A percentile compares a stretch with the other conserved stretches of the same genome.
These are phyloP conservation scores for Papilio machaon DNA, from an alignment of 1,140 invertebrate genomes.

Conservation along the genomic window DNA sequence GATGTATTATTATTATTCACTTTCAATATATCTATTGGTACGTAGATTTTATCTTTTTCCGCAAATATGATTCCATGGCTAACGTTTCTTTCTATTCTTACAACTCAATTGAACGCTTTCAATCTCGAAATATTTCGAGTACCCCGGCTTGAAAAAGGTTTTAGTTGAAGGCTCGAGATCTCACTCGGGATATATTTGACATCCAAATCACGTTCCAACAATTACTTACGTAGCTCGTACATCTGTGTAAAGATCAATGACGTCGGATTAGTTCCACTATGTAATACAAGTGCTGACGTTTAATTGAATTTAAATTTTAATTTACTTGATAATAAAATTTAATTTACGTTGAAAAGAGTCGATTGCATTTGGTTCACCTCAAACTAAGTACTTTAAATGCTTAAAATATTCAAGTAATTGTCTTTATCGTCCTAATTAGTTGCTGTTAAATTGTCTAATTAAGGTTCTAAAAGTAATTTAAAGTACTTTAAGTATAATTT, in stretches of 20 bases:
- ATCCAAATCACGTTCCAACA: slow-evolving; percentile 30
- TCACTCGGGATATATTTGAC: not conserved
- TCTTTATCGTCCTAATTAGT: not conserved
- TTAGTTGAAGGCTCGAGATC: slow-evolving; percentile 24
- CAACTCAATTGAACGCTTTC: slow-evolving; percentile 19
- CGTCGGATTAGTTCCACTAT: slow-evolving; percentile 7
- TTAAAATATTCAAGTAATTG: slow-evolving; percentile 15
- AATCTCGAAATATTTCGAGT: slow-evolving; percentile 30
- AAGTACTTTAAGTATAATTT: not conserved
- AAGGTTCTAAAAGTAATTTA: not conserved
- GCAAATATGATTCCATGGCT: slow-evolving; percentile 8
- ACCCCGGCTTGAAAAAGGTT: slow-evolving; percentile 21
- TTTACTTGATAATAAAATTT: not conserved
- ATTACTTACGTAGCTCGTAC: slow-evolving; percentile 26
- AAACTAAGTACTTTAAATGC: slow-evolving; percentile 7
- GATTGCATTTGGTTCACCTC: slow-evolving; percentile 1
- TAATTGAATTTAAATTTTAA: slow-evolving; percentile 19
- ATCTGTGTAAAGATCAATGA: slow-evolving; percentile 29
- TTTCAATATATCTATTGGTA: not conserved
- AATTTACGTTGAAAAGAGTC: not conserved
- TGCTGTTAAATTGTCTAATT: not conserved
- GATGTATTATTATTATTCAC: not conserved
- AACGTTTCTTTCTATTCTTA: not conserved
- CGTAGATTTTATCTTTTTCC: slow-evolving; percentile 6
- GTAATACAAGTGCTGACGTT: not conserved